Evolutionary conservation across 2,113 vertebrate species (phyloP).

Genomic region (Upupa epops): DNA sequence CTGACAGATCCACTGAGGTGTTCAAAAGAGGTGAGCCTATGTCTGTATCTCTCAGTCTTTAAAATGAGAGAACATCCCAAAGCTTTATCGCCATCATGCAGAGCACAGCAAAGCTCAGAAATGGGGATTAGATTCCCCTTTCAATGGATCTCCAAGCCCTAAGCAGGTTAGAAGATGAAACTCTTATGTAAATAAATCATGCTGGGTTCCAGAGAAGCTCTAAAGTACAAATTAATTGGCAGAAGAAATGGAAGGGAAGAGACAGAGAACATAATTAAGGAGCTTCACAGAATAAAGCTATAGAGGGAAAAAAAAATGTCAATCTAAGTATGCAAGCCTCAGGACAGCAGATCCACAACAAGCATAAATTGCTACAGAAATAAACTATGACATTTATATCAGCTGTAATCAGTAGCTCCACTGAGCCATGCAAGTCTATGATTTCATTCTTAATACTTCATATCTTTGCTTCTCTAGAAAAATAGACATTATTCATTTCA

Average conservation of each 20-base stretch:
- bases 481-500: conserved; percentile 54
- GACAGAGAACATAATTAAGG: not conserved
- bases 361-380: conserved; percentile 41
- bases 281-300: not conserved
- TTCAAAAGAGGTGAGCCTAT: not conserved
- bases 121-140: conserved; percentile 19
- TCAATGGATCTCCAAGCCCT: not conserved
- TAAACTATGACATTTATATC: conserved; percentile 44
- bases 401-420: conserved; percentile 62
- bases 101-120: conserved; percentile 4
- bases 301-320: not conserved
- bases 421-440: conserved; percentile 28
- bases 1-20: not conserved
- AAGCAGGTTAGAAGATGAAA: conserved; percentile 6
- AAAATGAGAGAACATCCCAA: conserved; percentile 11
- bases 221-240: conserved; percentile 29
- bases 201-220: conserved; percentile 24
- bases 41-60: not conserved
- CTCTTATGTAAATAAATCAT: conserved; percentile 26
- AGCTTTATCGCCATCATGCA: not conserved
- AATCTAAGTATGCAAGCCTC: not conserved
- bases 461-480: conserved; percentile 57
- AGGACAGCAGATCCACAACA: conserved; percentile 24
- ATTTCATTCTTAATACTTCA: conserved; percentile 57
- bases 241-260: conserved; percentile 8